Conservation (phyloP, 2,888 invertebrate genomes). For the Nephrotoma appendiculata region DNA sequence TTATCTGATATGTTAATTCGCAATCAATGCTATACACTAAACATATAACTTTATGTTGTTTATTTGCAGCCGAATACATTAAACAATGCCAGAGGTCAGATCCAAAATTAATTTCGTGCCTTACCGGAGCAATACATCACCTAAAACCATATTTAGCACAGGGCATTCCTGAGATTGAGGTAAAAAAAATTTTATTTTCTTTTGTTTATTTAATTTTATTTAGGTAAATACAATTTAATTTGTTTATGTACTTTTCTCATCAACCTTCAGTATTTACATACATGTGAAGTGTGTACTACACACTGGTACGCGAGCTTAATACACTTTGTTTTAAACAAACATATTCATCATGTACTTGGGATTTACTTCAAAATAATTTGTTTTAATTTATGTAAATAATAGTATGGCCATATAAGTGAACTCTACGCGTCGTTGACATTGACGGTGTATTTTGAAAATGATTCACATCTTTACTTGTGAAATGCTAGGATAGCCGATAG, state of each 20-base stretch:
- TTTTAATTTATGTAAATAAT: no score
- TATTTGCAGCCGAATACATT: constrained; percentile 42
- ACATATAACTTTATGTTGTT: constrained; percentile 3
- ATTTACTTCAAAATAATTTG: not conserved
- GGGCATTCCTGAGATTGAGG: constrained; percentile 49
- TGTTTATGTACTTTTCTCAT: not conserved
- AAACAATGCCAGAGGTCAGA: constrained; percentile 50
- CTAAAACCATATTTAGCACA: constrained; percentile 41
- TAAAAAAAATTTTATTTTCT: constrained; percentile 14
- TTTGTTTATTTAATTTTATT: not conserved
- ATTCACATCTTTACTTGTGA: no score
- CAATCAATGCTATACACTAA: not conserved
- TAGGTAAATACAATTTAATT: not conserved
- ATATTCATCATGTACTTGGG: not conserved
- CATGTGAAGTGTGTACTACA: not conserved
- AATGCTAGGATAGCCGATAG: no score
- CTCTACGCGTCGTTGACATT: no score
- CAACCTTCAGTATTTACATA: not conserved
- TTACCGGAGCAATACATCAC: constrained; percentile 40
- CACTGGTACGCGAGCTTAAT: not conserved
- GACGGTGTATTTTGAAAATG: no score
- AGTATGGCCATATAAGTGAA: no score
- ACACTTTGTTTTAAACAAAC: not conserved
- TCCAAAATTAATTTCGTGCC: constrained; percentile 42
- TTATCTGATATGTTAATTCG: not conserved